These are phyloP conservation scores for Thumatha senex DNA, from an alignment of 2,888 invertebrate genomes.

Conservation along the genomic window DNA sequence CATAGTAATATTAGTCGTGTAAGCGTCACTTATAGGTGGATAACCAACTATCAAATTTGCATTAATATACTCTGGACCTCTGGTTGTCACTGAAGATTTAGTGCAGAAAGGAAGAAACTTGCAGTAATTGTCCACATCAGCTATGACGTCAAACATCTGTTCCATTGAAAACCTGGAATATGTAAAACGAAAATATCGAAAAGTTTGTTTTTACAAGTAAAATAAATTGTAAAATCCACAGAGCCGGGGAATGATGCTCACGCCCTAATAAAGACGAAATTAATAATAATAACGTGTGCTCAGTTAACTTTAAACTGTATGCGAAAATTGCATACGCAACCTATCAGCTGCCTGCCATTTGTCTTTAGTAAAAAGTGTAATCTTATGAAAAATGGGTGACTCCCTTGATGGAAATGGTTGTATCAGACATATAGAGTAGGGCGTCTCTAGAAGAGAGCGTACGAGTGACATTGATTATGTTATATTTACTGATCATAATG, in stretches of 20 bases:
- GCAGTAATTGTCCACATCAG: slow-evolving; percentile 93
- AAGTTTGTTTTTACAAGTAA: neutral
- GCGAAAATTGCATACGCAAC: too few relatives aligned
- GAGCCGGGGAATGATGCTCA: neutral
- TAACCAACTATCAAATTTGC: slow-evolving; percentile 94
- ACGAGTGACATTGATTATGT: too few relatives aligned
- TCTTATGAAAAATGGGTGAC: too few relatives aligned
- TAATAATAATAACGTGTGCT: too few relatives aligned
- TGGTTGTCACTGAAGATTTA: slow-evolving; percentile 87
- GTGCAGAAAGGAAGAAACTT: slow-evolving; percentile 97
- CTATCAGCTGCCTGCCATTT: too few relatives aligned
- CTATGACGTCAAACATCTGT: slow-evolving; percentile 95
- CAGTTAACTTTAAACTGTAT: too few relatives aligned
- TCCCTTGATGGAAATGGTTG: too few relatives aligned
- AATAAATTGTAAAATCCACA: neutral
- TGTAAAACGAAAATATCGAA: slow-evolving; percentile 12
- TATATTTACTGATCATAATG: too few relatives aligned
- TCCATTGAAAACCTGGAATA: slow-evolving; percentile 93
- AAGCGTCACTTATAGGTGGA: slow-evolving; percentile 93
- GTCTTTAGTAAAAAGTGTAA: too few relatives aligned
- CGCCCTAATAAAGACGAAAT: too few relatives aligned
- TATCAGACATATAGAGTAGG: too few relatives aligned
- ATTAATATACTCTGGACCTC: slow-evolving; percentile 81
- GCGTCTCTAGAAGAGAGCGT: too few relatives aligned
- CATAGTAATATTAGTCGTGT: slow-evolving; percentile 92